Conservation (phyloP, 2,113 vertebrate species). For the Cephalopholis sonnerati region DNA sequence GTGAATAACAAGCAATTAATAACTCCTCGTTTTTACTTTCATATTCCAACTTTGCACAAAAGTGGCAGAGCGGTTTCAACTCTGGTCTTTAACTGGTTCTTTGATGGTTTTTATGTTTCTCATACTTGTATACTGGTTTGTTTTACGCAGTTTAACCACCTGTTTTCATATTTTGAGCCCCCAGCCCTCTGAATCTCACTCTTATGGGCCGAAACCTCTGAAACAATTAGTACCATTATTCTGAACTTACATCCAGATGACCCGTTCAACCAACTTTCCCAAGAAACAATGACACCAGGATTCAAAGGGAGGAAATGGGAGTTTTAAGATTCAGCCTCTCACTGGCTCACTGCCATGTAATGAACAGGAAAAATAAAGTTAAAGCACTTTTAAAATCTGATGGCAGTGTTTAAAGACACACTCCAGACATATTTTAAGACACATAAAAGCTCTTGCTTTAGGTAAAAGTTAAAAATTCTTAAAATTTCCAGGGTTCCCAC, state of each 20-base stretch:
- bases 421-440: background rate
- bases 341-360: background rate
- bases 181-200: background rate
- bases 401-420: slow-evolving; percentile 4
- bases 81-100: slow-evolving; percentile 9
- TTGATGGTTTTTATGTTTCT: background rate
- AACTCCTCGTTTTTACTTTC: background rate
- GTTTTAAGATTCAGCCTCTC: slow-evolving; percentile 29
- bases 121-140: background rate
- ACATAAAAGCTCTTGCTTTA: background rate
- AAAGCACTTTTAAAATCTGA: slow-evolving; percentile 22
- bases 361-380: background rate
- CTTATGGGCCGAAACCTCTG: background rate
- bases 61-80: background rate
- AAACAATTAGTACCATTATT: background rate
- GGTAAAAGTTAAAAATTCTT: background rate
- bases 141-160: background rate
- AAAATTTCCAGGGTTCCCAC: too few relatives aligned
- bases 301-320: background rate
- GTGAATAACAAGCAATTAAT: slow-evolving; percentile 1
- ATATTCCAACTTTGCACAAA: background rate
- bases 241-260: slow-evolving; percentile 14
- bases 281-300: background rate
- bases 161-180: slow-evolving; percentile 17
- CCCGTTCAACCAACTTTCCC: background rate